Percentiles rank a stretch among this genome's conserved stretches.
These are phyloP conservation scores for Sarcophaga carnaria DNA, from an alignment of 2,888 invertebrate genomes.

Conservation along the genomic window DNA sequence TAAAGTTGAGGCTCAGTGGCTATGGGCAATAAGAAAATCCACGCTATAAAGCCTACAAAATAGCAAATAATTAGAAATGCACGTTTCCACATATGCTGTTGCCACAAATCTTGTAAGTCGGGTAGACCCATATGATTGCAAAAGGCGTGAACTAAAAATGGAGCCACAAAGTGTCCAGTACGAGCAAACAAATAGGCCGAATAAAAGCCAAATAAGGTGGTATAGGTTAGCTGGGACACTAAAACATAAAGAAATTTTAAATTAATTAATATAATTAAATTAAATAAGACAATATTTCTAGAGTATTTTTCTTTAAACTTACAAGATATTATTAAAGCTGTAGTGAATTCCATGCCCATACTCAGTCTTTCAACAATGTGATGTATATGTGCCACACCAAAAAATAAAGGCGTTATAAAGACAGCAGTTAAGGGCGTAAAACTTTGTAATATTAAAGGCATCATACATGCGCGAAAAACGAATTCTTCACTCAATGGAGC, in stretches of 20 bases:
- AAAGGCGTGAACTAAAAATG: slow-evolving; percentile 94
- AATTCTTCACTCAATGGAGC: slow-evolving; percentile 98
- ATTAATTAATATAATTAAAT: neutral
- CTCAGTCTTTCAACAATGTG: slow-evolving; percentile 92
- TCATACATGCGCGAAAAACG: slow-evolving; percentile 97
- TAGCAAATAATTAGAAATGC: slow-evolving; percentile 86
- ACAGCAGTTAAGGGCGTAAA: slow-evolving; percentile 89
- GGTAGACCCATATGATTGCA: slow-evolving; percentile 99
- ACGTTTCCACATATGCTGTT: slow-evolving; percentile 84
- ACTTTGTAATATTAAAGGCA: slow-evolving; percentile 93
- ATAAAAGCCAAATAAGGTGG: slow-evolving; percentile 96
- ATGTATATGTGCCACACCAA: slow-evolving; percentile 97
- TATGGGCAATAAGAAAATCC: slow-evolving; percentile 90
- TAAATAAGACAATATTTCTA: neutral
- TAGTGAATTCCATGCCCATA: slow-evolving; percentile 86
- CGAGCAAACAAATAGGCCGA: slow-evolving; percentile 95
- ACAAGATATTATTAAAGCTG: slow-evolving; percentile 89
- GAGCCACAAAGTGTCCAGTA: slow-evolving; percentile 94
- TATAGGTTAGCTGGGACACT: slow-evolving; percentile 95
- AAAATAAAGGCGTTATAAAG: slow-evolving; percentile 93
- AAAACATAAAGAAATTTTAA: slow-evolving; percentile 41
- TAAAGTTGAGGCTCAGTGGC: slow-evolving; percentile 88
- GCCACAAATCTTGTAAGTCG: slow-evolving; percentile 88
- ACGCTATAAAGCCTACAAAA: slow-evolving; percentile 88
- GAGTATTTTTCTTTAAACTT: slow-evolving; percentile 78